phyloP scores from a whole-genome alignment of 2,113 vertebrate species.

The Percopsis transmontana region DNA sequence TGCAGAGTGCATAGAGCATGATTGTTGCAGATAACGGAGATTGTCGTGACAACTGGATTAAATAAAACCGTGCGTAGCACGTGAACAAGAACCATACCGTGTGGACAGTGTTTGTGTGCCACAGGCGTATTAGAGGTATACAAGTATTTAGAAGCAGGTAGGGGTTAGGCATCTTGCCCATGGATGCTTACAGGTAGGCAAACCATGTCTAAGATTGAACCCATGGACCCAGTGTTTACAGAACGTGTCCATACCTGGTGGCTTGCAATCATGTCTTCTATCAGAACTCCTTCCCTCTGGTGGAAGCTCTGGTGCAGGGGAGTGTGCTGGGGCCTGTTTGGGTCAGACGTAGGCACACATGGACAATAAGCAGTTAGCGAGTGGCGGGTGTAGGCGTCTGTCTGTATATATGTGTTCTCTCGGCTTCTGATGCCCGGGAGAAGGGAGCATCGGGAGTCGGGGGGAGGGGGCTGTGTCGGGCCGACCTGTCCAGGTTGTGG shows the following conservation, averaged over 20 bases:
- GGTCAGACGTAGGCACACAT: slow-evolving; percentile 6
- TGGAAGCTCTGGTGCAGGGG: slow-evolving; percentile 85
- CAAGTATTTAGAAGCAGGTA: too few species aligned
- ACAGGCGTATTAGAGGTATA: too few species aligned
- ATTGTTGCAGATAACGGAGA: too few species aligned
- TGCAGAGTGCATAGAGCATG: too few species aligned
- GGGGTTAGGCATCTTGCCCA: too few species aligned
- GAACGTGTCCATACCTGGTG: slow-evolving; percentile 81
- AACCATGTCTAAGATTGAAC: too few species aligned
- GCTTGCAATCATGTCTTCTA: slow-evolving; percentile 88
- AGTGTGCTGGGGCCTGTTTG: slow-evolving; percentile 83
- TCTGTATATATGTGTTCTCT: background rate
- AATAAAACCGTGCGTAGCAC: too few species aligned
- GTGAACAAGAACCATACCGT: too few species aligned
- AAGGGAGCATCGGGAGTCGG: background rate
- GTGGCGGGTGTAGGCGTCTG: background rate
- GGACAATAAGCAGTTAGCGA: background rate
- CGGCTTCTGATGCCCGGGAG: background rate
- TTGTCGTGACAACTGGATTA: too few species aligned
- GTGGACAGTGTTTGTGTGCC: too few species aligned
- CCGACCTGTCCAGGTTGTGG: slow-evolving; percentile 92
- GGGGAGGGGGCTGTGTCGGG: background rate
- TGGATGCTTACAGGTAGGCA: too few species aligned
- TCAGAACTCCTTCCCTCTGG: slow-evolving; percentile 85
- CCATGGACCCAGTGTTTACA: background rate